Evolutionary conservation across 2,113 vertebrate genomes (phyloP), one percentile per base, ranked within the genome.

Genomic region (Macquaria ambigua): DNA sequence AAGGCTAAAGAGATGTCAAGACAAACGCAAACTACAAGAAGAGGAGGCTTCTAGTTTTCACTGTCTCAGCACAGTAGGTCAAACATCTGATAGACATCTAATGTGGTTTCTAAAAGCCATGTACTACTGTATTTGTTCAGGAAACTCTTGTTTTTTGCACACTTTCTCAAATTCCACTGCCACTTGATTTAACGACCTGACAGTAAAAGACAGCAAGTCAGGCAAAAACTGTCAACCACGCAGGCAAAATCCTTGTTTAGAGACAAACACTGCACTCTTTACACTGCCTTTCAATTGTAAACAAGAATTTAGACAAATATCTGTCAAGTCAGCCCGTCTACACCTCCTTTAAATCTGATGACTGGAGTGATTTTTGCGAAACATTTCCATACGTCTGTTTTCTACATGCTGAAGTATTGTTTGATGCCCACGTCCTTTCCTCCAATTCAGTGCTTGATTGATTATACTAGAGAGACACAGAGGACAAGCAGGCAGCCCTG

Each of bases 391-490:
- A n/a, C 0, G 8, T 71, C 31, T 10, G 16, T 15, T 68, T 77
- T 55, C 18, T 11, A 11, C 37, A 12, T 8, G 37, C 50, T 70
- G 63, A 66, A 53, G 39, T 31, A 50, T 28, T 68, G 31, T 87
- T 25, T 28, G 8, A 81, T 66, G 69, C 46, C 46, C 16, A 7
- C 8, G 59, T 28, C 41, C 61, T 77, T 21, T 55, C 74, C 12
- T 48, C 25, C n/a, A 53, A 16, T 68, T 71, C 79, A 46, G 59
- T n/a, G 56, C 77, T 56, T 87, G 84, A 92, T 85, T 88, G 79
- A 90, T 82, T 84, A 77, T 25, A n/a, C 21, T n/a, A n/a, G 14
- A 75, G 25, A 68, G 55, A 77, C 59, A 16, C 70, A 55, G n/a
- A 82, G 21, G 71, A 83, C n/a, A 58, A 62, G 69, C 37, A 77